A percentile compares a stretch with the other conserved stretches of the same genome.
Conservation (phyloP, 2,888 invertebrate species). For the Rotaria sp. region DNA sequence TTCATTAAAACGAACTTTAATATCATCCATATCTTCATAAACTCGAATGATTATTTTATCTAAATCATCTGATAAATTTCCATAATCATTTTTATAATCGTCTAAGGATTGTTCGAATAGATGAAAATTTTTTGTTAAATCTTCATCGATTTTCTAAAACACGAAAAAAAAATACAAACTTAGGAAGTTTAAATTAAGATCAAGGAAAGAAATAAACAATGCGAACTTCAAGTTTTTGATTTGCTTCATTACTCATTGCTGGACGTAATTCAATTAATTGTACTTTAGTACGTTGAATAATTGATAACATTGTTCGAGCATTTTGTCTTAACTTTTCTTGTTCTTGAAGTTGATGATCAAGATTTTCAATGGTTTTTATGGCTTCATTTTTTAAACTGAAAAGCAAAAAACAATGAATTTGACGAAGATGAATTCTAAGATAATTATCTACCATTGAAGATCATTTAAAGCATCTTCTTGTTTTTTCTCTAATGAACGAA, state of each 20-base stretch:
- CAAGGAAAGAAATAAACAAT: neutral
- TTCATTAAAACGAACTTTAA: constrained; percentile 3
- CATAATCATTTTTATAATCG: neutral
- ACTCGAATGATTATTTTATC: neutral
- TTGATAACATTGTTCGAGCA: neutral
- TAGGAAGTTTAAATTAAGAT: neutral
- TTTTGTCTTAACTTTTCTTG: constrained; percentile 25
- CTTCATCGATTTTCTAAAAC: neutral
- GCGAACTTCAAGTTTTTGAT: neutral
- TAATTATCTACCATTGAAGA: neutral
- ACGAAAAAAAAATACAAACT: neutral
- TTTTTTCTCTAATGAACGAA: neutral
- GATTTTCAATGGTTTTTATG: neutral
- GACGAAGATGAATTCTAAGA: too few species aligned
- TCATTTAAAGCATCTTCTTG: neutral
- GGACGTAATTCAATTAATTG: constrained; percentile 1
- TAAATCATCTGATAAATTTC: neutral
- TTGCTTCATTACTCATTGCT: neutral
- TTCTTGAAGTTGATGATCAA: constrained; percentile 6
- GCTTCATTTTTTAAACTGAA: constrained; percentile 10
- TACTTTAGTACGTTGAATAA: neutral
- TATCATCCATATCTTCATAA: neutral
- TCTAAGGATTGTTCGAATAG: neutral
- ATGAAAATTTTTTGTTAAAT: neutral
- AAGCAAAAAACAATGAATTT: too few species aligned